Percentiles rank a stretch among this genome's conserved stretches.
These are phyloP conservation scores for Parazoanthus darwini DNA, from an alignment of 92 coral and sea anemone species.

Conservation along the genomic window DNA sequence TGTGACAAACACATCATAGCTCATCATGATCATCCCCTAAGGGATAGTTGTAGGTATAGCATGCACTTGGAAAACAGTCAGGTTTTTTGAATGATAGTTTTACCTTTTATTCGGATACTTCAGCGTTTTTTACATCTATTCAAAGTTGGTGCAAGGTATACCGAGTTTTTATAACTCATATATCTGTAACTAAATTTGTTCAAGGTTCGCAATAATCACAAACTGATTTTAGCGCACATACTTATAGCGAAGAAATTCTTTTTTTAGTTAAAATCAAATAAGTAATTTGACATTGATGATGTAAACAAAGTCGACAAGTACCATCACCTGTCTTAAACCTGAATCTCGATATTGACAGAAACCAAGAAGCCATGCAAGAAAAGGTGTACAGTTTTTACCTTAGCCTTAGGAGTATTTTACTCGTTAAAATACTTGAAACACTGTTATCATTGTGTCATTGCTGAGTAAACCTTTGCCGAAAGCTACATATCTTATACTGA, in stretches of 20 bases:
- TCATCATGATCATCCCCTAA: slow-evolving; percentile 6
- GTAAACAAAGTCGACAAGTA: slow-evolving; percentile 6
- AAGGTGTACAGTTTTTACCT: not conserved
- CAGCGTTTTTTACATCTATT: slow-evolving; percentile 1
- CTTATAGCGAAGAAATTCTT: slow-evolving; percentile 5
- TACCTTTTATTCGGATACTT: not conserved
- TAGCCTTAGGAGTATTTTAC: slow-evolving; percentile 6
- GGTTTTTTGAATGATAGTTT: slow-evolving; percentile 4
- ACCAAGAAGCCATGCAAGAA: slow-evolving; percentile 2
- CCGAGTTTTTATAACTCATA: slow-evolving; percentile 5
- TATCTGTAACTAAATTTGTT: slow-evolving; percentile 4
- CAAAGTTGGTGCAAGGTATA: slow-evolving; percentile 6
- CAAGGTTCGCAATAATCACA: not conserved
- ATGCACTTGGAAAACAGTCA: slow-evolving; percentile 6
- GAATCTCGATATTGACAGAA: slow-evolving; percentile 6
- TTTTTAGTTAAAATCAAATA: not conserved
- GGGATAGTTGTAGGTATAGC: slow-evolving; percentile 7
- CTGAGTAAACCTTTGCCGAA: slow-evolving; percentile 7
- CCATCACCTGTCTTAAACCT: slow-evolving; percentile 7
- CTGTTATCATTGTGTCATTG: slow-evolving; percentile 6
- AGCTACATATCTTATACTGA: slow-evolving; percentile 5
- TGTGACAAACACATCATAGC: not conserved
- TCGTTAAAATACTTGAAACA: slow-evolving; percentile 4
- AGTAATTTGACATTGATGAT: not conserved
- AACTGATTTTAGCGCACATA: not conserved